These are phyloP conservation scores for Propithecus perrieri DNA, from an alignment of 2,797 vertebrate species.

Conservation along the genomic window DNA sequence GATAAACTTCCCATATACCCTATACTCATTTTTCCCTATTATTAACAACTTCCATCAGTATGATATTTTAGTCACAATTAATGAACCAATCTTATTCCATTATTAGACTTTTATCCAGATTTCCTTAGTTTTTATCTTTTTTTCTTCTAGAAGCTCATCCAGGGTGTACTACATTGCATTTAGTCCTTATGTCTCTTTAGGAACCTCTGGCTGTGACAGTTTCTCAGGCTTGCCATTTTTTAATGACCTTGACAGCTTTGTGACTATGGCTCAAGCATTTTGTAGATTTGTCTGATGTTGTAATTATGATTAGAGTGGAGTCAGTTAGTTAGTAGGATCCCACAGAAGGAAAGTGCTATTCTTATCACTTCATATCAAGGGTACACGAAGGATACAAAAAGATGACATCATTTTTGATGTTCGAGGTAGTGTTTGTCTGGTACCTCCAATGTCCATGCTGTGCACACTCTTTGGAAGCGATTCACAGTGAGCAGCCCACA, in stretches of 20 bases:
- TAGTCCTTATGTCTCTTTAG: neutral
- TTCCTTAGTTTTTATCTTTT: neutral
- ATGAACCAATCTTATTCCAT: neutral
- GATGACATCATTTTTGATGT: neutral
- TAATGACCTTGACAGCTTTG: neutral
- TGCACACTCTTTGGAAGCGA: neutral
- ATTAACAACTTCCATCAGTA: neutral
- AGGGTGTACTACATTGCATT: neutral
- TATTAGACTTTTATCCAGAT: neutral
- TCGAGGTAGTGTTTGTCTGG: neutral
- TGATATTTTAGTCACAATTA: neutral
- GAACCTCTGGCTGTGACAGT: neutral
- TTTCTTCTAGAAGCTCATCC: neutral
- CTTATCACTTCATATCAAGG: neutral
- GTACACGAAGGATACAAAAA: neutral
- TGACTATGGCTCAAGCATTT: neutral
- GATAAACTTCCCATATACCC: neutral
- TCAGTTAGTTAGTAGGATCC: neutral
- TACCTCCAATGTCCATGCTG: neutral
- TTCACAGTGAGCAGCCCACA: neutral
- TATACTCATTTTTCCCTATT: neutral
- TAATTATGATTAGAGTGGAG: neutral
- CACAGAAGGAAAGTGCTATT: neutral
- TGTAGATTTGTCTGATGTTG: neutral
- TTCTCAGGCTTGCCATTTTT: neutral